Evolutionary conservation across 2,888 invertebrate species (phyloP), one percentile per base, ranked within the genome.

Genomic region (Lamellibrachia columna): DNA sequence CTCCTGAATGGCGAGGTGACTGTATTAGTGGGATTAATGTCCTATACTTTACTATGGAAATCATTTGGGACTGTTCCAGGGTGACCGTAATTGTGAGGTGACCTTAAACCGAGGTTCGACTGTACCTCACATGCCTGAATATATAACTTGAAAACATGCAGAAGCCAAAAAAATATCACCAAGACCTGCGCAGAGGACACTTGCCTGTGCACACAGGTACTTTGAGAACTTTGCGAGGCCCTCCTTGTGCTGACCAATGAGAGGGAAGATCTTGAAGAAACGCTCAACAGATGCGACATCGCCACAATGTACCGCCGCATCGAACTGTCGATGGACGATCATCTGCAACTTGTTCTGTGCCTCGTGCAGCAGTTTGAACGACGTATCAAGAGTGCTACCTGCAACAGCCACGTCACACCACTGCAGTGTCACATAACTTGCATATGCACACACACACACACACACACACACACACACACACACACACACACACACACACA

Each of bases 241-340:
- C 95, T 98, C 98, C 90, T 98, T 98, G 93, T 99, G 98, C 97
- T 98, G 98, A 40, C 98, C 98, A 9, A 99, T 97, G 93, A 99
- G 97, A 0, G 99, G 99, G 97, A 99, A 99, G 95, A 99, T 98
- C 97, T 99, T 99, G 96, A 99, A 99, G 96, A 99, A 98, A 28
- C 93, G 52, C 0, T 98, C 93, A 3, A 93, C 93, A 9, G 93
- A 93, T 4, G 94, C 94, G 11, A 93, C 93, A 93, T 94, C 94
- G 8, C 93, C 94, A 4, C 92, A 28, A 55, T 93, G 94, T 22
- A 94, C 94, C 7, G 94, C 94, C 0, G 93, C 94, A 52, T 94
- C 94, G 93, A 94, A 94, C 96, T 98, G 98, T 92, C 97, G 97
- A 92, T 97, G 97, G 1, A 98, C 97, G 93, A 98, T 98, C 9